Base-by-base conservation (phyloP, 2,113 vertebrate genomes). In the Athene noctua region DNA sequence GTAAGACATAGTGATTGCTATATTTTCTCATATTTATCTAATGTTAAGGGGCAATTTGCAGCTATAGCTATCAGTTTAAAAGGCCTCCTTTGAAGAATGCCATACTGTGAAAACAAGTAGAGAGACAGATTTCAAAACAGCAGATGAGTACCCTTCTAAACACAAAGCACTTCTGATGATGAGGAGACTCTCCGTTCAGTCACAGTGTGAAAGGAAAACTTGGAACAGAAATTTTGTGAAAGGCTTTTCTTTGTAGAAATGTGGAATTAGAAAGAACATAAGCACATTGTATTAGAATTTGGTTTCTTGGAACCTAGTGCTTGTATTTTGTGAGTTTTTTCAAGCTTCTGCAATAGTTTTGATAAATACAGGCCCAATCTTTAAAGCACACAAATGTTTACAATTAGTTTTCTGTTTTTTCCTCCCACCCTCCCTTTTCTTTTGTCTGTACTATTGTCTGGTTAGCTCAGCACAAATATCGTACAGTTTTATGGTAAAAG, bases 351-450 rank as follows among this genome's bases (percentile, higher is more conserved):
- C 20, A 85, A 22, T 38, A 71, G 2, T 9, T 91, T 52, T 38
- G 17, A 2, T 59, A 85, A 90, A 68, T 27, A 44, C 11, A 46
- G 13, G 6, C 9, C 34, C 18, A 44, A 38, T 51, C 11, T 46
- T 62, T 71, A 80, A 80, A 22, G 10, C 6, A 36, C 16, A 30
- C 3, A 58, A 23, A 57, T 17, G 2, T 54, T 74, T 65, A 27
- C 5, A 88, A 79, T 46, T 10, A 59, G 34, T 52, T 78, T 80
- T 94, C 5, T 86, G 3, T 5, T 83, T 5, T 71, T 5, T 54
- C 5, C 6, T 9, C 4, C 2, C 8, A 2, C 0, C 1, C 2
- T 47, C 21, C 32, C 3, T 57, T 42, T 67, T 59, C 6, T 73
- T 71, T 79, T 55, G 11, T 34, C 23, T 84, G 3, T 49, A 7